Conservation (phyloP, 2,797 vertebrate species). For the Crocidura indochinensis region DNA sequence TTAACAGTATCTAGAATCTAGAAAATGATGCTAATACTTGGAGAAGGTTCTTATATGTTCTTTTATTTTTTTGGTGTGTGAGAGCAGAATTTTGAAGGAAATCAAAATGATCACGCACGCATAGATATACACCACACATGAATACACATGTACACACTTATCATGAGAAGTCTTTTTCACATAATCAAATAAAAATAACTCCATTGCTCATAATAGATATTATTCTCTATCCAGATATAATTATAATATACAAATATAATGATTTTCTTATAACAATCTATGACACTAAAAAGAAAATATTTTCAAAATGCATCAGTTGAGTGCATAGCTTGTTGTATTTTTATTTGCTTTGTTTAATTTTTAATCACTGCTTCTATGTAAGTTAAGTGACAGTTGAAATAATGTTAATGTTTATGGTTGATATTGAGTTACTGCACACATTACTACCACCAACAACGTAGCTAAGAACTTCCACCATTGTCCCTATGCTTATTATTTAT, state of each 20-base stretch:
- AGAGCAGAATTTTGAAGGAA: constrained; percentile 47
- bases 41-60: constrained; percentile 14
- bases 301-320: constrained; percentile 10
- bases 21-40: constrained; percentile 41
- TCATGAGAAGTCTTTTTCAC: constrained; percentile 15
- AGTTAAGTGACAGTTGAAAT: no score
- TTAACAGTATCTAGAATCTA: constrained; percentile 17
- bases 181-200: constrained; percentile 30
- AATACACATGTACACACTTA: not conserved
- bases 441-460: no score
- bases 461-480: no score
- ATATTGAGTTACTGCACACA: no score
- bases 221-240: constrained; percentile 37
- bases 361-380: not conserved
- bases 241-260: constrained; percentile 16
- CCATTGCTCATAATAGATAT: constrained; percentile 52
- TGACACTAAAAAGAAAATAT: constrained; percentile 52
- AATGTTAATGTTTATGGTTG: no score
- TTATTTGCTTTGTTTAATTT: constrained; percentile 32
- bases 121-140: not conserved
- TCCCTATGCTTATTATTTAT: not conserved
- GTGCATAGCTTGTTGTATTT: not conserved
- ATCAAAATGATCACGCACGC: not conserved
- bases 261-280: not conserved
- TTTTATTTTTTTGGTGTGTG: no score